Evolutionary conservation across 2,113 vertebrate genomes (phyloP).

Genomic region (Oryzias javanicus): DNA sequence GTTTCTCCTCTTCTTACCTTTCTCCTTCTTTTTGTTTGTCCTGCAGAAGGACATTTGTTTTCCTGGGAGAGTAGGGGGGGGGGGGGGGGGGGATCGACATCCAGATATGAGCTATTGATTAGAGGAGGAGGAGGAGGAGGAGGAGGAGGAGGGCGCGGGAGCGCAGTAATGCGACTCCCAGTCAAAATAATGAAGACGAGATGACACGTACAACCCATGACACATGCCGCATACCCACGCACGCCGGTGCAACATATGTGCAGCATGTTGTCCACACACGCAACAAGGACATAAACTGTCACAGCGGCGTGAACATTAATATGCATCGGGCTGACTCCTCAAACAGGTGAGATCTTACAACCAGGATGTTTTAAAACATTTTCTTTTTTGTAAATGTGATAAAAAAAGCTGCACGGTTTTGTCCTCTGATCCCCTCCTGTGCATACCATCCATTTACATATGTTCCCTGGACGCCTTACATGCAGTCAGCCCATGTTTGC

Average conservation of each 20-base stretch:
- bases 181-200: slow-evolving; percentile 33
- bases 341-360: not conserved
- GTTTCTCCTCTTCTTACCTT: slow-evolving; percentile 13
- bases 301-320: slow-evolving; percentile 13
- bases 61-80: slow-evolving; percentile 69
- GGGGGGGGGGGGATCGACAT: slow-evolving; percentile 65
- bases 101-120: slow-evolving; percentile 81
- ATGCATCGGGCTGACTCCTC: slow-evolving; percentile 12
- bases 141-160: slow-evolving; percentile 60
- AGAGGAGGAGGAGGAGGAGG: slow-evolving; percentile 16
- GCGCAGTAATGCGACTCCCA: slow-evolving; percentile 24
- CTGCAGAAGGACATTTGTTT: slow-evolving; percentile 78
- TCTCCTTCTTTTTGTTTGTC: slow-evolving; percentile 66
- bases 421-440: not conserved
- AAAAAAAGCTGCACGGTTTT: too few species aligned
- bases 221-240: slow-evolving; percentile 44
- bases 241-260: slow-evolving; percentile 22
- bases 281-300: slow-evolving; percentile 17
- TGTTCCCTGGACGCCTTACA: not conserved
- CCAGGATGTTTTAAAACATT: too few species aligned
- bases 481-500: not conserved
- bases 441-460: not conserved
- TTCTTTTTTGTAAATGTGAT: too few species aligned
- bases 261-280: not conserved
- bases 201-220: slow-evolving; percentile 49